Conservation (phyloP, 1,140 invertebrate species). For the Chymomyza costata region DNA sequence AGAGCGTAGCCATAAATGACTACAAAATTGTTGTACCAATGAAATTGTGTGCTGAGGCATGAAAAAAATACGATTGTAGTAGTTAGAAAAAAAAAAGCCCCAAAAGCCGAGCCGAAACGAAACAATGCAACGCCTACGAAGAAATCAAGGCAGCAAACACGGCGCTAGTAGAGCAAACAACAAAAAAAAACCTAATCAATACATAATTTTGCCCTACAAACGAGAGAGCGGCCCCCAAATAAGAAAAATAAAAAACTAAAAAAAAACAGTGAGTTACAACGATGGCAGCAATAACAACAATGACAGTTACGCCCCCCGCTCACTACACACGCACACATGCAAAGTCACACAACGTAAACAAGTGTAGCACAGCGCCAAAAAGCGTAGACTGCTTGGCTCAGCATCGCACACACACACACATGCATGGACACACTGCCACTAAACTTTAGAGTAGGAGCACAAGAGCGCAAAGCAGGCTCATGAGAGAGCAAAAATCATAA, state of each 20-base stretch:
- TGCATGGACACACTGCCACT: background rate
- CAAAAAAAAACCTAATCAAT: constrained; percentile 63
- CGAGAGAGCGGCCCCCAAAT: constrained; percentile 64
- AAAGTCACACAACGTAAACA: constrained; percentile 50
- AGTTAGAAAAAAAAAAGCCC: constrained; percentile 2
- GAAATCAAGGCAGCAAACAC: constrained; percentile 2
- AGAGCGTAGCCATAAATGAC: constrained; percentile 23
- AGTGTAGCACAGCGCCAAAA: constrained; percentile 65
- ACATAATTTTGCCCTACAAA: constrained; percentile 73
- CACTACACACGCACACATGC: constrained; percentile 6
- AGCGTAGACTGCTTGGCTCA: constrained; percentile 69
- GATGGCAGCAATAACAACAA: constrained; percentile 54
- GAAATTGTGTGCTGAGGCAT: constrained; percentile 61
- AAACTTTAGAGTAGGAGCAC: too few species aligned
- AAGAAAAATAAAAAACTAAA: constrained; percentile 13
- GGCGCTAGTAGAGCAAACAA: constrained; percentile 9
- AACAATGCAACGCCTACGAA: constrained; percentile 12
- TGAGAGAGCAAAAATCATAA: too few species aligned
- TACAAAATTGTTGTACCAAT: constrained; percentile 63
- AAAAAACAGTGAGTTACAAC: constrained; percentile 33
- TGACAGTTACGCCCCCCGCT: constrained; percentile 61
- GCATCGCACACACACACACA: constrained; percentile 18
- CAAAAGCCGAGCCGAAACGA: too few species aligned
- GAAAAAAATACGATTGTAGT: constrained; percentile 40
- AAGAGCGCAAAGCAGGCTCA: too few species aligned